phyloP scores from a whole-genome alignment of 2,113 vertebrate species.

The Pseudonaja textilis region DNA sequence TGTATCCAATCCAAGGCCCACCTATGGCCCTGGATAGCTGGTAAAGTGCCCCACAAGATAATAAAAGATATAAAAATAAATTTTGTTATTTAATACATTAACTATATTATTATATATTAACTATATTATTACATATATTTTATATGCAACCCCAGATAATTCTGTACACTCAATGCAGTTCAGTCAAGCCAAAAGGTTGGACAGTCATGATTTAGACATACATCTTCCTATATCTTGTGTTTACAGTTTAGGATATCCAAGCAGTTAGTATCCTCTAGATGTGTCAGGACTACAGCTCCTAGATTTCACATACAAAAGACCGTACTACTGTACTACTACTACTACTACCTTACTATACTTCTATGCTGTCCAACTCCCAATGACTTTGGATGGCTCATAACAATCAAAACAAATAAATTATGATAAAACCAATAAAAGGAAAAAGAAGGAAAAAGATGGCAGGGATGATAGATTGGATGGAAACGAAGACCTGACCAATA shows the following conservation, averaged over 20 bases:
- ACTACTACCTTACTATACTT: not conserved
- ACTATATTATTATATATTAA: too few relatives aligned
- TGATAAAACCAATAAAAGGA: not conserved
- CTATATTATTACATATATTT: too few relatives aligned
- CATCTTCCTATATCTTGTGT: not conserved
- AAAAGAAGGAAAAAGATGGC: not conserved
- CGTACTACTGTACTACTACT: not conserved
- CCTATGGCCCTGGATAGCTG: not conserved
- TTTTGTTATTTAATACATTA: too few relatives aligned
- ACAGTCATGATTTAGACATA: not conserved
- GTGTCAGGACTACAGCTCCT: not conserved
- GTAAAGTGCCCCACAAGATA: not conserved
- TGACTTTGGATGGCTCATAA: not conserved
- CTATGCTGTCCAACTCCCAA: not conserved
- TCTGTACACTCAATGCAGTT: too few relatives aligned
- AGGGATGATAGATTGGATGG: not conserved
- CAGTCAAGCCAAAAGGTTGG: too few relatives aligned
- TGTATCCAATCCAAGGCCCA: too few relatives aligned
- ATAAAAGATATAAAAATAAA: too few relatives aligned
- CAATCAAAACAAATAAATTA: not conserved
- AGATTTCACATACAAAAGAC: not conserved
- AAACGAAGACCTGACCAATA: not conserved
- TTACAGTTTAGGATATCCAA: not conserved
- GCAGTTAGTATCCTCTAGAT: not conserved
- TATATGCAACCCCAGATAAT: too few relatives aligned